Base-by-base conservation (phyloP, 2,888 invertebrate species). In the Torymus tubicola region DNA sequence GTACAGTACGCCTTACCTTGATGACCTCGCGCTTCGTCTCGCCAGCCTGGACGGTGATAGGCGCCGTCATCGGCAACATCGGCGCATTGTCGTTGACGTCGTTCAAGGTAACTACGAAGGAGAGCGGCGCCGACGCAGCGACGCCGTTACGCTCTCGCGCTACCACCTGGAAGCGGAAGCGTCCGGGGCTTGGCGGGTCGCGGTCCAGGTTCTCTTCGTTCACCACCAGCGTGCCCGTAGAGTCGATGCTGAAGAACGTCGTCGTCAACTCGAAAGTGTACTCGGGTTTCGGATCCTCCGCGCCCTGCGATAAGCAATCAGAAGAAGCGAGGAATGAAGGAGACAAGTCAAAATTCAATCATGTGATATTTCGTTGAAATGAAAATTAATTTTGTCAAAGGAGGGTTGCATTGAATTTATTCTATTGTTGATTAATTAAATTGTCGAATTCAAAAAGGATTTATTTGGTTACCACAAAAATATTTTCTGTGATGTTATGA, bases 61-160 rank as follows among this genome's bases (percentile, higher is more conserved):
- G 96, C n/a, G 95, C 93, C 5, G 96, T 94, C 91, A 95, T 95
- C 0, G 96, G 95, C 85, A 97, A 92, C 80, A 94, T 92, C 0
- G 97, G 97, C 0, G 96, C 94, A 90, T 97, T 97, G 89, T 97
- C 97, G 88, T 97, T 97, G 68, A 95, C 95, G 89, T 97, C 97
- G 81, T 95, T 92, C 79, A 96, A 91, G 63, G 94, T 93, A 0
- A 97, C 96, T 0, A 95, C 94, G 60, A 97, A 89, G 0, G 96
- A 95, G 18, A 96, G 91, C 0, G 97, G 97, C 5, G 96, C 94
- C 82, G 97, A 97, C 1, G 96, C 96, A 0, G 96, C 96, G 42
- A 93, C 93, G 0, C 95, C 96, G 69, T 93, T 94, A 71, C 94
- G 94, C 91, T 97, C 97, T 3, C 97, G 92, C 0, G 96, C 97